Evolutionary conservation across 2,113 vertebrate species (phyloP), one percentile per base, ranked within the genome.

Genomic region (Brevimyrus niger): DNA sequence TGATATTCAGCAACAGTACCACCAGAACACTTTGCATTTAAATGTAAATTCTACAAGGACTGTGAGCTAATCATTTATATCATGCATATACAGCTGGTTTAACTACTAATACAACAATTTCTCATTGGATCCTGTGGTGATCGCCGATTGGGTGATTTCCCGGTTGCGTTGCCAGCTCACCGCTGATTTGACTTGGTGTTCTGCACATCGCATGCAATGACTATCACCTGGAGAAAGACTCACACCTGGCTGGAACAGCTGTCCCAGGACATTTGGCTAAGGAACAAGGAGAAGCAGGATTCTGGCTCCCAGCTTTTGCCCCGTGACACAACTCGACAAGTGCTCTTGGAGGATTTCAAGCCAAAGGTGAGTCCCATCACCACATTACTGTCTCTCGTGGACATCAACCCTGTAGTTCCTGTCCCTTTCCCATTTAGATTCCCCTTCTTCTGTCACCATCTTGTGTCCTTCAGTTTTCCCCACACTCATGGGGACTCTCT

Each of bases 101-200:
- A 46, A 44, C 55, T 65, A 19, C 35, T 58, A 87, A 31, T 85
- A 0, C 82, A 85, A 48, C 44, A 85, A 38, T 87, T 87, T 87
- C 27, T 87, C 10, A 27, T 55, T 87, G 50, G 82, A 15, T 87
- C 27, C 19, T 58, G 23, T 15, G 35, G 48, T 53, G 48, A 27
- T 53, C 42, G 0, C 35, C 47, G 53, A 61, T 61, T 38, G 31
- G 87, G 48, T 35, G 35, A 35, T 87, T 87, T 55, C 47, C 85
- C 35, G 85, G 19, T 73, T 8, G 50, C 23, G 21, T 47, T 85
- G 55, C n/a, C 80, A 85, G 50, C 23, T 42, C 19, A 85, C 88
- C 51, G 38, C 88, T 84, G 38, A 89, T 89, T 89, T 84, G 88
- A 83, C 51, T 89, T 55, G 27, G 65, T 46, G 13, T 69, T 47